Evolutionary conservation across 2,797 vertebrate genomes (phyloP).

Genomic region (Pygocentrus nattereri): DNA sequence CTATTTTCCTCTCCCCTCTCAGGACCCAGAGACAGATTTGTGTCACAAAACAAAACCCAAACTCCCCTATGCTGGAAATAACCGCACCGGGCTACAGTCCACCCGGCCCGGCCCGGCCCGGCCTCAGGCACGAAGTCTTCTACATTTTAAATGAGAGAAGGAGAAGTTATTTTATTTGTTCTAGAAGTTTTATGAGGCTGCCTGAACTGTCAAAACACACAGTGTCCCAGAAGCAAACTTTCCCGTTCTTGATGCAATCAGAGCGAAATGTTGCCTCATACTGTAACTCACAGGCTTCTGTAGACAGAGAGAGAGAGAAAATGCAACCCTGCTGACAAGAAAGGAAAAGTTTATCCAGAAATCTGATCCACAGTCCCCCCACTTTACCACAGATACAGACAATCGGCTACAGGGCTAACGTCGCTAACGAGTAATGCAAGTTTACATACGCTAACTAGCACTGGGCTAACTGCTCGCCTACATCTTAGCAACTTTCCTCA

Average conservation of each 20-base stretch:
- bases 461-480: no score
- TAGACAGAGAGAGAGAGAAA: neutral
- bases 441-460: no score
- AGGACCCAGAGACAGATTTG: neutral
- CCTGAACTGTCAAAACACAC: neutral
- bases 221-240: neutral
- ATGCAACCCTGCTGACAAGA: neutral
- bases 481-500: no score
- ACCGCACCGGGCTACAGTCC: neutral
- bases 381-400: neutral
- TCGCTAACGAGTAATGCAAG: no score
- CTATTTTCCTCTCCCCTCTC: neutral
- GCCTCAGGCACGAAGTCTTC: neutral
- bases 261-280: neutral
- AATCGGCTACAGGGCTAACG: no score
- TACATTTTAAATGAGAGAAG: neutral
- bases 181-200: conserved; percentile 1
- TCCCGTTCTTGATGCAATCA: conserved; percentile 23
- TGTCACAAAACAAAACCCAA: neutral
- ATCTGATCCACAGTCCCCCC: neutral
- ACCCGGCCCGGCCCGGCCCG: no score
- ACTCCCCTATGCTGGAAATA: neutral
- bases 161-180: neutral
- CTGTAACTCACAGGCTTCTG: conserved; percentile 1
- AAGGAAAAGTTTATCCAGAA: neutral